phyloP scores from a whole-genome alignment of 64 coral and sea anemone species.

The Catalaphyllia jardinei region DNA sequence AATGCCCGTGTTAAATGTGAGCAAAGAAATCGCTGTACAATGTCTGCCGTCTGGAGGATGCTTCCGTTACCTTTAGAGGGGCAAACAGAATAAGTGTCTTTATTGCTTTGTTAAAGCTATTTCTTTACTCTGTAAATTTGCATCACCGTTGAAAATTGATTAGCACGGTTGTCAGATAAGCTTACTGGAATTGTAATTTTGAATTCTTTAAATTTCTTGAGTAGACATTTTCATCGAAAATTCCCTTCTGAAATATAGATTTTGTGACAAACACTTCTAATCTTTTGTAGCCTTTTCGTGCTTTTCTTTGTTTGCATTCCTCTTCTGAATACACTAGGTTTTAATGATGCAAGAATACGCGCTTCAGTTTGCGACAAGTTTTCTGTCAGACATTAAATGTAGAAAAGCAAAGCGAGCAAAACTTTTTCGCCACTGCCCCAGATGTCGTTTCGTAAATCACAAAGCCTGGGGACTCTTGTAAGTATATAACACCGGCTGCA shows the following conservation, averaged over 20 bases:
- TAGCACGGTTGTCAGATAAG: background rate
- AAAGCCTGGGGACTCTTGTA: too few relatives aligned
- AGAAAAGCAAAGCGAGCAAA: too few relatives aligned
- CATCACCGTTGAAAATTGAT: background rate
- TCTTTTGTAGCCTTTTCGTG: background rate
- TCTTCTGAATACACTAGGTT: constrained; percentile 2
- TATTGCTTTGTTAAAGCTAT: background rate
- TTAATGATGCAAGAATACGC: background rate
- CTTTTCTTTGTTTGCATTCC: constrained; percentile 11
- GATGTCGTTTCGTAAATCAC: too few relatives aligned
- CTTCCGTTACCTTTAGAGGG: background rate
- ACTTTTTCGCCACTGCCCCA: too few relatives aligned
- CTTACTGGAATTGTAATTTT: background rate
- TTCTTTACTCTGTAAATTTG: background rate
- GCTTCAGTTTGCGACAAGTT: too few relatives aligned
- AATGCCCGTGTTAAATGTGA: background rate
- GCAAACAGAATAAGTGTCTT: constrained; percentile 2
- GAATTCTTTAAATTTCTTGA: background rate
- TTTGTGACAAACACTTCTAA: background rate
- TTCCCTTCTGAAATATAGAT: background rate
- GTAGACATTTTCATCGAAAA: background rate
- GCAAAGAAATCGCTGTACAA: background rate
- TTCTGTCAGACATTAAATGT: too few relatives aligned
- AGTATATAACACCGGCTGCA: too few relatives aligned
- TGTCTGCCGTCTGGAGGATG: background rate